Percentiles rank a stretch among this genome's conserved stretches.
Evolutionary conservation across 1,140 invertebrate genomes (phyloP).

Genomic region (Panulirus ornatus): DNA sequence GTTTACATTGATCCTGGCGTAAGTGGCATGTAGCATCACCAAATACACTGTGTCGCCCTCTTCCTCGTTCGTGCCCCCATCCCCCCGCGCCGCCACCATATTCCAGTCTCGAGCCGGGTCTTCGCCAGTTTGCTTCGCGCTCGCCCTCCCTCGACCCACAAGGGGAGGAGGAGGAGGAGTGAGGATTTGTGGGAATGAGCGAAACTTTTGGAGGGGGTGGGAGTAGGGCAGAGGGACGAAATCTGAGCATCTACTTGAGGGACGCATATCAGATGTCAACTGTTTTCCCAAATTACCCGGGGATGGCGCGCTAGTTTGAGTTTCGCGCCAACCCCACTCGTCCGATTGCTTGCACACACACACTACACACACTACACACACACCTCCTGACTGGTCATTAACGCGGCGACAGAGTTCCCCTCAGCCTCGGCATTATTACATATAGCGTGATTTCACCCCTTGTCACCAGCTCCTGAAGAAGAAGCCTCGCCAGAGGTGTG

Average conservation of each 20-base stretch:
- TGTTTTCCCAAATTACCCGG: slow-evolving; percentile 72
- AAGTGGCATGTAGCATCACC: slow-evolving; percentile 61
- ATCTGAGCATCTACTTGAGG: slow-evolving; percentile 66
- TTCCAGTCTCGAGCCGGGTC: too few relatives aligned
- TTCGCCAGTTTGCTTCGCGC: too few relatives aligned
- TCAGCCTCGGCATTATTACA: too few relatives aligned
- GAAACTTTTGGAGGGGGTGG: background rate
- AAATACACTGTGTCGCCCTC: slow-evolving; percentile 61
- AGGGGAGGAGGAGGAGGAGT: too few relatives aligned
- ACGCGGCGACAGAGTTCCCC: too few relatives aligned
- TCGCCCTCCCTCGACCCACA: too few relatives aligned
- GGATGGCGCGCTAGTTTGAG: slow-evolving; percentile 64
- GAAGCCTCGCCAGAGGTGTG: too few relatives aligned
- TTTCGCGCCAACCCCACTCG: slow-evolving; percentile 58
- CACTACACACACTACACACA: too few relatives aligned
- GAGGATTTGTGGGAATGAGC: slow-evolving; percentile 31
- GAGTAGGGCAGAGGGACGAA: slow-evolving; percentile 28
- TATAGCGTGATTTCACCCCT: too few relatives aligned
- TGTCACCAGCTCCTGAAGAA: too few relatives aligned
- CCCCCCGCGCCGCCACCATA: background rate
- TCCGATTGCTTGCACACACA: slow-evolving; percentile 11
- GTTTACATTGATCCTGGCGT: slow-evolving; percentile 35
- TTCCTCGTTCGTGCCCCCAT: background rate
- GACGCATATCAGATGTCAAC: slow-evolving; percentile 68
- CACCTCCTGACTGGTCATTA: too few relatives aligned